phyloP scores from a whole-genome alignment of 2,113 vertebrate genomes.

The Nematolebias whitei region DNA sequence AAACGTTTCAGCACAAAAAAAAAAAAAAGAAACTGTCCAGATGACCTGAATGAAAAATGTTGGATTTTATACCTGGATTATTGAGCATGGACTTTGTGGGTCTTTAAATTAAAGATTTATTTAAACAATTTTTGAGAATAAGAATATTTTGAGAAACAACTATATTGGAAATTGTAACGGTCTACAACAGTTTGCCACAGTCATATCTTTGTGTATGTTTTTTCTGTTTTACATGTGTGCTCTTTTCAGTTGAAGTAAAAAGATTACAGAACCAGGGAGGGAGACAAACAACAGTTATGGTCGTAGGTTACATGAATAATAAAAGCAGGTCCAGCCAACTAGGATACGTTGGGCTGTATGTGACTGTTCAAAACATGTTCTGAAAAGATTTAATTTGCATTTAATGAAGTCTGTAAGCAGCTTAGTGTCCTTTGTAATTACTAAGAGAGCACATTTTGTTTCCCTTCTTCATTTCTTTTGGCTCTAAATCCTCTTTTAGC shows the following conservation, averaged over 20 bases:
- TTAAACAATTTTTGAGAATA: too few relatives aligned
- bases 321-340: constrained; percentile 52
- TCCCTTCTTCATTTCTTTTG: constrained; percentile 51
- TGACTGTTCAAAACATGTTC: constrained; percentile 69
- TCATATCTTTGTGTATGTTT: too few relatives aligned
- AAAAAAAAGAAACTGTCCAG: too few relatives aligned
- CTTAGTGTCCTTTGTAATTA: constrained; percentile 77
- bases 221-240: constrained; percentile 46
- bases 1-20: too few relatives aligned
- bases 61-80: too few relatives aligned
- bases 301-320: constrained; percentile 20
- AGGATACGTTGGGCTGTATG: constrained; percentile 48
- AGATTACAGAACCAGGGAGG: constrained; percentile 30
- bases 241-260: constrained; percentile 42
- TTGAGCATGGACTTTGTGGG: too few relatives aligned
- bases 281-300: constrained; percentile 23
- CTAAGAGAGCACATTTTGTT: constrained; percentile 67
- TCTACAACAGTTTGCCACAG: too few relatives aligned
- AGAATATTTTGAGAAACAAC: too few relatives aligned
- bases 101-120: too few relatives aligned
- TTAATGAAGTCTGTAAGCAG: constrained; percentile 79
- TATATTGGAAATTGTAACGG: too few relatives aligned
- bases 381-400: constrained; percentile 74
- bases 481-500: constrained; percentile 59
- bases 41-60: too few relatives aligned